A percentile compares a stretch with the other conserved stretches of the same genome.
These are phyloP conservation scores for Furcula furcula DNA, from an alignment of 2,888 invertebrate species.

Conservation along the genomic window DNA sequence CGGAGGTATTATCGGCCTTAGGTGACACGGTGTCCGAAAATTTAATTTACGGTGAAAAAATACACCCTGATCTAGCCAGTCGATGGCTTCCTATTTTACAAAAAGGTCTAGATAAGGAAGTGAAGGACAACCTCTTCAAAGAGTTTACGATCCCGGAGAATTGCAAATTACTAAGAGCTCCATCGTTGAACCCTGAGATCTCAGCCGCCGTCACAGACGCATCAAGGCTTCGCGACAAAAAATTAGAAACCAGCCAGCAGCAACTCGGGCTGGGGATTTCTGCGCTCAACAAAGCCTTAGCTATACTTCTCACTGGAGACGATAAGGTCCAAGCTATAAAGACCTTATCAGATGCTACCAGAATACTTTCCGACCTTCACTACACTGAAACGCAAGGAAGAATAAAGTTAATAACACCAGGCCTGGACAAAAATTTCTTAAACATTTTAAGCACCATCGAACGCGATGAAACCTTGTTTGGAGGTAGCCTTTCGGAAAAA, in stretches of 20 bases:
- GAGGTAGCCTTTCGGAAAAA: constrained; percentile 6
- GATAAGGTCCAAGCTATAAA: background rate
- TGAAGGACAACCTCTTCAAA: constrained; percentile 4
- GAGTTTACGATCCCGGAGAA: constrained; percentile 9
- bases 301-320: background rate
- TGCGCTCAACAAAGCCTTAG: constrained; percentile 9
- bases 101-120: background rate
- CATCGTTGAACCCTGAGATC: constrained; percentile 14
- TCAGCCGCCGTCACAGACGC: constrained; percentile 11
- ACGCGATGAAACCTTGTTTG: constrained; percentile 20
- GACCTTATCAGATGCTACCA: background rate
- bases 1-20: background rate
- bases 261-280: constrained; percentile 11
- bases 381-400: constrained; percentile 5
- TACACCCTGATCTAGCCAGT: background rate
- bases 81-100: background rate
- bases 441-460: constrained; percentile 12
- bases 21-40: background rate
- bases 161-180: constrained; percentile 13
- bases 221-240: constrained; percentile 2
- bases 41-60: background rate
- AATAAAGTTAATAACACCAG: constrained; percentile 12
- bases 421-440: constrained; percentile 17
- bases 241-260: constrained; percentile 7
- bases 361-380: constrained; percentile 13